Evolutionary conservation across 2,888 invertebrate genomes (phyloP).

Genomic region (Temnothorax ravouxi): DNA sequence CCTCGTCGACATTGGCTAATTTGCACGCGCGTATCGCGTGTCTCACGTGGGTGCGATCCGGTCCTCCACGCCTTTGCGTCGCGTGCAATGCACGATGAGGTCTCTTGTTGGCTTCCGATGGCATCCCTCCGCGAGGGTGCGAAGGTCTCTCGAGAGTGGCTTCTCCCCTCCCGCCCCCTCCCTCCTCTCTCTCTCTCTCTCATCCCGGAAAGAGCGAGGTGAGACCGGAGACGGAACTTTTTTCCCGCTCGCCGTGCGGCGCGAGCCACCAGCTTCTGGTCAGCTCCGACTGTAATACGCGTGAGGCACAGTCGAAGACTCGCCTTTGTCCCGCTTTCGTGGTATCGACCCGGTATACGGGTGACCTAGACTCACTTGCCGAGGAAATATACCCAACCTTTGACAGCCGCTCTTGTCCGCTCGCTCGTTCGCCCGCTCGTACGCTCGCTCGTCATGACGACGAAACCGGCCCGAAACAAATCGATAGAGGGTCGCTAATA

Average conservation of each 20-base stretch:
- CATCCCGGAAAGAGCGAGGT: neutral
- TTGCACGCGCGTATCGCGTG: constrained; percentile 31
- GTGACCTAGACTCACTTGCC: constrained; percentile 77
- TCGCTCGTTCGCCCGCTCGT: constrained; percentile 14
- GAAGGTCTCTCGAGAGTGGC: constrained; percentile 6
- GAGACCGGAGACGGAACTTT: neutral
- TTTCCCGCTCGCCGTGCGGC: neutral
- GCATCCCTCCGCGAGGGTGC: constrained; percentile 7
- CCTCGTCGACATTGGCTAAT: constrained; percentile 11
- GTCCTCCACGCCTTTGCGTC: constrained; percentile 13
- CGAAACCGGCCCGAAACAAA: constrained; percentile 65
- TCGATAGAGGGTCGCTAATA: constrained; percentile 70
- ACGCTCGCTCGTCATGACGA: constrained; percentile 54
- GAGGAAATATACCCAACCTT: constrained; percentile 76
- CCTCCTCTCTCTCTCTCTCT: no score
- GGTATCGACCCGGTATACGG: constrained; percentile 77
- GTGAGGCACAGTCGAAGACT: constrained; percentile 61
- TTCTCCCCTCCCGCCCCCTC: neutral
- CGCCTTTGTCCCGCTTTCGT: constrained; percentile 77
- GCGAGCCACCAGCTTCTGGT: constrained; percentile 35
- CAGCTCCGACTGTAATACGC: constrained; percentile 54
- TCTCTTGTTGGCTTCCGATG: constrained; percentile 21
- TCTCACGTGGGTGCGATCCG: constrained; percentile 37
- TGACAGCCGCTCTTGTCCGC: constrained; percentile 67
- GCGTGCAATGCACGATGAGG: constrained; percentile 11